Percentiles rank a stretch among this genome's conserved stretches.
Conservation (phyloP, 1,140 invertebrate species). For the Nebria ingens region DNA sequence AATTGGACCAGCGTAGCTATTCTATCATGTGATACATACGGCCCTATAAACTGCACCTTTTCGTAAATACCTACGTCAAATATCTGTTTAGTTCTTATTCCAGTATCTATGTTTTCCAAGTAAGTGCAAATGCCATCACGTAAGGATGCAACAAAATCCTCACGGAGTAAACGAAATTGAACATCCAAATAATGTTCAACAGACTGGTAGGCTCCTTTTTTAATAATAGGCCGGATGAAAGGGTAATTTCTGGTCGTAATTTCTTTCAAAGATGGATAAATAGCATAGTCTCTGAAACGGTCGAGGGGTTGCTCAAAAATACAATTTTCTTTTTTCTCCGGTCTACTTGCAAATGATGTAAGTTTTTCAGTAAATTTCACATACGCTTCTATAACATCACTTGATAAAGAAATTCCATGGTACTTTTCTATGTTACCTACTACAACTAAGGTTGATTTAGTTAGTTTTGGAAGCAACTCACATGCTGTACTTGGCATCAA, state of each 20-base stretch:
- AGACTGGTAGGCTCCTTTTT: conserved; percentile 35
- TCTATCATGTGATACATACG: background rate
- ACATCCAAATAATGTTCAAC: conserved; percentile 59
- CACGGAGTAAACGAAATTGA: conserved; percentile 57
- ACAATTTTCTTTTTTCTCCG: background rate
- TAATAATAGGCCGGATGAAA: conserved; percentile 8
- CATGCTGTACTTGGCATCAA: background rate
- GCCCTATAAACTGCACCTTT: conserved; percentile 11
- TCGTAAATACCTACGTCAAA: conserved; percentile 22
- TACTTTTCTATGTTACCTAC: background rate
- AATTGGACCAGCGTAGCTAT: background rate
- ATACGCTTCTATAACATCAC: background rate
- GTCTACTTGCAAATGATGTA: background rate
- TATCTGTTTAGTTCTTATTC: conserved; percentile 20
- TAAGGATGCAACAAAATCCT: conserved; percentile 52
- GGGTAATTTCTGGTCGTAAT: background rate
- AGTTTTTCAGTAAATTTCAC: background rate
- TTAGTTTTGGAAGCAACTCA: background rate
- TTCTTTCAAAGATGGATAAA: background rate
- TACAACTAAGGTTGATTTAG: background rate
- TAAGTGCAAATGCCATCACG: conserved; percentile 37
- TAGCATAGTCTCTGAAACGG: background rate
- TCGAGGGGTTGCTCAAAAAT: background rate
- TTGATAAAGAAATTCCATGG: background rate
- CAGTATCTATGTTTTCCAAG: conserved; percentile 17